Percentiles rank a stretch among this genome's conserved stretches.
phyloP scores from a whole-genome alignment of 92 coral and sea anemone genomes.

The Pocillopora grandis region DNA sequence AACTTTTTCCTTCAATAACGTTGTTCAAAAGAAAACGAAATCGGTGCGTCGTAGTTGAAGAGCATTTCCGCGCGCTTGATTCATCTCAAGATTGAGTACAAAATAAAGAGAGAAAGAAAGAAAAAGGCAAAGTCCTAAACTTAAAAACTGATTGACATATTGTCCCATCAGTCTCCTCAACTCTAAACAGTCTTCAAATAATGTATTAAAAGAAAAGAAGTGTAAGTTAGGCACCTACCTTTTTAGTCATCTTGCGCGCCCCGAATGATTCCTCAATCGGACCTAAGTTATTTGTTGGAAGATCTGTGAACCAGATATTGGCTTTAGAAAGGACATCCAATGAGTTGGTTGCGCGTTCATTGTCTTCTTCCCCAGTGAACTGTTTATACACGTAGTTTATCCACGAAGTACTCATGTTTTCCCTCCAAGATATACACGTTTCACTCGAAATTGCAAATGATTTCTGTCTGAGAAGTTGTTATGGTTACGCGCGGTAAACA shows the following conservation, averaged over 20 bases:
- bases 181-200: too few species aligned
- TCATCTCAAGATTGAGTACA: not conserved
- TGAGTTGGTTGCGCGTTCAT: not conserved
- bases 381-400: constrained; percentile 19
- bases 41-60: not conserved
- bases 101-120: not conserved
- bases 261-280: constrained; percentile 19
- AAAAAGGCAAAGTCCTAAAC: not conserved
- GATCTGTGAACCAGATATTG: constrained; percentile 10
- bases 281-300: constrained; percentile 32
- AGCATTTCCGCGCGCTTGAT: not conserved
- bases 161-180: too few species aligned
- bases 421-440: constrained; percentile 1
- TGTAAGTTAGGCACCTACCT: not conserved
- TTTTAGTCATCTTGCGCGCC: not conserved
- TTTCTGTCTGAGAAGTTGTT: not conserved
- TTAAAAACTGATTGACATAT: too few species aligned
- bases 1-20: too few species aligned
- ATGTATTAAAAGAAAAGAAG: not conserved
- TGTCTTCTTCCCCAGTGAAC: constrained; percentile 13
- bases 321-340: constrained; percentile 18
- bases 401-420: constrained; percentile 19
- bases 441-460: not conserved
- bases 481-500: constrained; percentile 14
- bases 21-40: not conserved